These are phyloP conservation scores for Enteromius anoplus DNA, from an alignment of 2,797 vertebrate genomes.

Conservation along the genomic window DNA sequence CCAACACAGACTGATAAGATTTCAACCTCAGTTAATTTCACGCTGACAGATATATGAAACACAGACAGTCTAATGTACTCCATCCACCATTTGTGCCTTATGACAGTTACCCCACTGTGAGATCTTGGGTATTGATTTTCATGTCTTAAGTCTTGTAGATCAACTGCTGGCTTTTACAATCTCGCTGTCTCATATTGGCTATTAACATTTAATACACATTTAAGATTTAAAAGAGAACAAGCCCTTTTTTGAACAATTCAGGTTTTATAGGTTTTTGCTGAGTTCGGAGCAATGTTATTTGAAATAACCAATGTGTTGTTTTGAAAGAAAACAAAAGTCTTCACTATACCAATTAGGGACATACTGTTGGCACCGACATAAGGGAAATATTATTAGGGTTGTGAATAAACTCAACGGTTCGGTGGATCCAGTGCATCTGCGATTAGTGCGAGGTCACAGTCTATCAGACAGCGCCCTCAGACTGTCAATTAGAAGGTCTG, in stretches of 20 bases:
- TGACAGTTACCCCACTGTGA: slow-evolving; percentile 10
- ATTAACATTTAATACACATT: slow-evolving; percentile 30
- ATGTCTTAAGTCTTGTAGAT: slow-evolving; percentile 25
- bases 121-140: slow-evolving; percentile 33
- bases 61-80: neutral
- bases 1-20: slow-evolving; percentile 9
- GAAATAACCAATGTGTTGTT: neutral
- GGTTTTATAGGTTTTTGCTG: neutral
- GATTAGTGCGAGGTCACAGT: slow-evolving; percentile 17
- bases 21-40: slow-evolving; percentile 22
- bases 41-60: slow-evolving; percentile 13
- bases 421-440: neutral
- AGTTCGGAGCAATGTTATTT: neutral
- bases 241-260: neutral
- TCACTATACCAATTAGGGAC: neutral
- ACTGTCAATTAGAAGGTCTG: slow-evolving; percentile 50
- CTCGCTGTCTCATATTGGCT: neutral
- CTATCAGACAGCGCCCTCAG: slow-evolving; percentile 1
- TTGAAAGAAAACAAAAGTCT: neutral
- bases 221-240: neutral
- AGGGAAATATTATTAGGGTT: slow-evolving; percentile 39
- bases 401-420: slow-evolving; percentile 24
- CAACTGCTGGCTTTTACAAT: slow-evolving; percentile 12
- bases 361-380: slow-evolving; percentile 21
- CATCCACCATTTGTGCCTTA: slow-evolving; percentile 7